Percentiles rank a stretch among this genome's conserved stretches.
These are phyloP conservation scores for Pundamilia nyererei DNA, from an alignment of 2,113 vertebrate genomes.

Conservation along the genomic window DNA sequence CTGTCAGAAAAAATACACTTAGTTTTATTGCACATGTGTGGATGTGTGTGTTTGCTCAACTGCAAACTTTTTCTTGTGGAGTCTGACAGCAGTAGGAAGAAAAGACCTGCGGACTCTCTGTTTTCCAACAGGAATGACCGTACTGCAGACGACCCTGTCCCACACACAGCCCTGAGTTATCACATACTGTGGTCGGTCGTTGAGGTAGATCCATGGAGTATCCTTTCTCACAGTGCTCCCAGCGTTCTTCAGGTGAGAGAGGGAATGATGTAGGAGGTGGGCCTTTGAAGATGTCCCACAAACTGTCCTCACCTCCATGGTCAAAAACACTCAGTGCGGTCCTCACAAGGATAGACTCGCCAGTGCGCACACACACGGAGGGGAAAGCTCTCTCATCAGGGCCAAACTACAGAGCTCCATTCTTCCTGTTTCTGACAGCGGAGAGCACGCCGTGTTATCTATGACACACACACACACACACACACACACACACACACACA, in stretches of 20 bases:
- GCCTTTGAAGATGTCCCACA: not conserved
- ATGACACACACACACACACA: slow-evolving; percentile 9
- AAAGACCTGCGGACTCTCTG: not conserved
- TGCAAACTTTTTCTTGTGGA: not conserved
- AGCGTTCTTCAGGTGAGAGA: not conserved
- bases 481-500: slow-evolving; percentile 17
- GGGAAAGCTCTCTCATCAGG: not conserved
- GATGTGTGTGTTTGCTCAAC: not conserved
- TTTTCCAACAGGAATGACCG: not conserved
- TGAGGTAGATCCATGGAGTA: not conserved
- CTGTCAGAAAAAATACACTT: not conserved
- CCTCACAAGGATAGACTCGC: not conserved
- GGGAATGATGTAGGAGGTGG: not conserved
- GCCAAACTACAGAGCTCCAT: slow-evolving; percentile 35
- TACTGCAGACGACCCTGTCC: not conserved
- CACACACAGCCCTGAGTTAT: not conserved
- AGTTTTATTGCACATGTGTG: not conserved
- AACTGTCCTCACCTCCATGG: not conserved
- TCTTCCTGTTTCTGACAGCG: slow-evolving; percentile 61
- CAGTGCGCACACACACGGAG: not conserved
- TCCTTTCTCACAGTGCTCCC: not conserved
- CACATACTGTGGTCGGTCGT: not conserved
- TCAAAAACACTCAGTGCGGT: not conserved
- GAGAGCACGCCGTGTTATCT: slow-evolving; percentile 34
- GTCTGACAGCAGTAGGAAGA: not conserved